Evolutionary conservation across 2,113 vertebrate species (phyloP), one percentile per base, ranked within the genome.

Genomic region (Scopus umbretta): DNA sequence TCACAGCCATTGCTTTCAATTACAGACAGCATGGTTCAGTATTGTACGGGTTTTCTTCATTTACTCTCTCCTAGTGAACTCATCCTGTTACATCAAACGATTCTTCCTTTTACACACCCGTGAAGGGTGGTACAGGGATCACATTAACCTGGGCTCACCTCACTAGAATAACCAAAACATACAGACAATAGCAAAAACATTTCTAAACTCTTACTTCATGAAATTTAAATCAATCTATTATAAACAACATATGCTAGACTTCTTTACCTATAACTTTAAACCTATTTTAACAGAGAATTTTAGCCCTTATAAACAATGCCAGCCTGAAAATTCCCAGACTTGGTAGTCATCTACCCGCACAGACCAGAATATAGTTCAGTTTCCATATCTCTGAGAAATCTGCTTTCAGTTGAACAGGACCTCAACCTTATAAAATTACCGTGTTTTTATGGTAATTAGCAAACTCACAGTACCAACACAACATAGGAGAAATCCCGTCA

Each of bases 311-410:
- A 5, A 86, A 86, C 14, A 73, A 70, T 13, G 50, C 13, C 55
- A 84, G 26, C 47, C 50, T 62, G 42, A 74, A 93, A 89, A 89
- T 78, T 83, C 90, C 55, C 71, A 86, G 59, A 70, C 25, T 73
- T 68, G 19, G 26, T 34, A 90, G 71, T 71, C 89, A 85, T 72
- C 43, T 61, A 75, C n/a, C 27, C 49, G 23, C 34, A 72, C 30
- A 78, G 29, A 86, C 16, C 5, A 73, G 32, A 86, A 79, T 19
- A 66, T 1, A 27, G 34, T 23, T 56, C 70, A 45, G 26, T 52
- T 86, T 73, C 42, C 11, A 5, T 27, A 76, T 43, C 49, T 49
- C n/a, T 27, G 8, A 72, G 49, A 91, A 83, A 88, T 47, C 38
- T 71, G 45, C 42, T 82, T 88, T 21, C 56, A 75, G 36, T 9